Percentiles rank a stretch among this genome's conserved stretches.
Evolutionary conservation across 2,113 vertebrate species (phyloP).

Genomic region (Notothenia rossii): DNA sequence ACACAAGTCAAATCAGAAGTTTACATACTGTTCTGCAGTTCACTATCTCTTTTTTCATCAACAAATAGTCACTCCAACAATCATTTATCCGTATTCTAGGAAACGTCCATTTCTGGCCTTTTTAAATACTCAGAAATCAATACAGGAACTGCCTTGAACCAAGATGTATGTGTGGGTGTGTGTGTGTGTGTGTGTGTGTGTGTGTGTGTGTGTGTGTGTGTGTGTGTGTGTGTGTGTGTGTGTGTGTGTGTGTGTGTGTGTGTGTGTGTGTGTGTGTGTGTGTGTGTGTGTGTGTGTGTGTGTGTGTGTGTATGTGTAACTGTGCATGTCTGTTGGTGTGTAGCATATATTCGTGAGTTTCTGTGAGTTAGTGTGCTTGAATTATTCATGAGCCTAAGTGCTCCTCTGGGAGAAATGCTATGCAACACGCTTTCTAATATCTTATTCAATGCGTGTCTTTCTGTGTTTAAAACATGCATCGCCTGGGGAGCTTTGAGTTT

Average conservation of each 20-base stretch:
- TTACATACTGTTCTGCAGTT: slow-evolving; percentile 9
- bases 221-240: slow-evolving; percentile 2
- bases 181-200: slow-evolving; percentile 5
- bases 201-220: slow-evolving; percentile 8
- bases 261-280: slow-evolving; percentile 12
- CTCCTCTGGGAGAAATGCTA: slow-evolving; percentile 65
- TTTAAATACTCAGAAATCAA: slow-evolving; percentile 59
- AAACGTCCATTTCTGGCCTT: slow-evolving; percentile 51
- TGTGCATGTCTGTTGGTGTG: slow-evolving; percentile 41
- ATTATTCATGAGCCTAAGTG: slow-evolving; percentile 79
- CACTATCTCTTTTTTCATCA: not conserved
- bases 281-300: slow-evolving; percentile 12
- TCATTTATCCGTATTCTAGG: slow-evolving; percentile 9
- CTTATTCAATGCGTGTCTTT: slow-evolving; percentile 66
- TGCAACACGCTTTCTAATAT: slow-evolving; percentile 61
- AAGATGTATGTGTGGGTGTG: slow-evolving; percentile 6
- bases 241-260: slow-evolving; percentile 7
- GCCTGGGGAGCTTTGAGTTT: slow-evolving; percentile 41
- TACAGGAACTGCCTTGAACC: slow-evolving; percentile 29
- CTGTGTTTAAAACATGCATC: slow-evolving; percentile 64
- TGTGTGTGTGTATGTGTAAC: slow-evolving; percentile 6
- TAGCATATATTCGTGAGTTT: slow-evolving; percentile 41
- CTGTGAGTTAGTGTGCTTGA: slow-evolving; percentile 58
- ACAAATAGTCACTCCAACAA: slow-evolving; percentile 10
- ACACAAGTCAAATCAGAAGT: not conserved